Evolutionary conservation across 2,888 invertebrate genomes (phyloP), one percentile per base, ranked within the genome.

Genomic region (Stenodema calcarata): DNA sequence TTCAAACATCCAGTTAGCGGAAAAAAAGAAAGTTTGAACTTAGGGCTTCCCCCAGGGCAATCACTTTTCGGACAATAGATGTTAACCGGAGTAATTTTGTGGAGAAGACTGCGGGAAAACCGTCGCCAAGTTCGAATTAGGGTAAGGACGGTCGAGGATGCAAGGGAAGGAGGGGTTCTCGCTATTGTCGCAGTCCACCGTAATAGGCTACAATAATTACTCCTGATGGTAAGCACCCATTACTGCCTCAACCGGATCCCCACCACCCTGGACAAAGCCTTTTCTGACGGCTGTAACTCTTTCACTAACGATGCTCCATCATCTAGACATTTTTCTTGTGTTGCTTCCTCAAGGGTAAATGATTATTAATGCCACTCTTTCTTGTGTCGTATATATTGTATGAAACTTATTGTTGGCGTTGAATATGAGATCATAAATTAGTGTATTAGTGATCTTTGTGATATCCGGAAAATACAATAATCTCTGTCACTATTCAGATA

Each of bases 131-230:
- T 44, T 80, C 73, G 30, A 30, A 23, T 80, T 50, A 44, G 30
- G 18, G n/a, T 42, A 23, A 35, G 42, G 30, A 78, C 0, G 30
- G 30, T 27, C 1, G 44, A 23, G 18, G 18, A 18, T 18, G 47
- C 30, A 30, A 14, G 18, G 27, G 28, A 35, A 0, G 16, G 80
- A 80, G 28, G 35, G 54, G 47, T 27, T 23, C 7, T 18, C 11
- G 80, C 80, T 54, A 80, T 80, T 80, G 80, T 80, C 80, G 73
- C 73, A 30, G 50, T 80, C 42, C 54, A 11, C 30, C 30, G 50
- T 80, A 80, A 80, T 80, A 50, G 80, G 80, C 80, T 80, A 80
- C 80, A 54, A 80, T 80, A 54, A 80, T 80, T 80, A 80, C 54
- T 80, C 80, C 50, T 80, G 80, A 80, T 80, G 80, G 80, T 80